Conservation (phyloP, 1,140 invertebrate species). For the Drosophila azteca region DNA sequence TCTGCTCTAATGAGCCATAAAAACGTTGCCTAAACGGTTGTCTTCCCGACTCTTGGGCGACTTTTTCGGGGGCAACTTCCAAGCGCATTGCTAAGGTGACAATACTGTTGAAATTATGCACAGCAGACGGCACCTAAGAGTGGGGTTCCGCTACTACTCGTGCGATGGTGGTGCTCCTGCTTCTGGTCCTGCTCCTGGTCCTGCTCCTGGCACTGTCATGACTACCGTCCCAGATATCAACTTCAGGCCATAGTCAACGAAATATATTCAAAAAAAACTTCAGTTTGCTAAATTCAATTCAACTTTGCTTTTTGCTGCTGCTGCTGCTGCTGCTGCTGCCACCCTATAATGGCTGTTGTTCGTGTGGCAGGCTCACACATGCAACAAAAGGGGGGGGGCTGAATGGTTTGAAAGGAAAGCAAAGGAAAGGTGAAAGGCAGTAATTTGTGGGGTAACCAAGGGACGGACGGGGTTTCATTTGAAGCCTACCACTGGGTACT, state of each 20-base stretch:
- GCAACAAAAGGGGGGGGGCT: neutral
- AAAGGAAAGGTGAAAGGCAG: no score
- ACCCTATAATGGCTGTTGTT: neutral
- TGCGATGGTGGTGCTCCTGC: neutral
- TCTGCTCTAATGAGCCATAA: slow-evolving; percentile 79
- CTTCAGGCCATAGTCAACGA: slow-evolving; percentile 45
- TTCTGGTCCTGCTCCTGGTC: neutral
- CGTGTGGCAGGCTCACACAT: neutral
- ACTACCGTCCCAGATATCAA: slow-evolving; percentile 52
- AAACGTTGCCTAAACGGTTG: slow-evolving; percentile 65
- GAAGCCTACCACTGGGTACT: neutral
- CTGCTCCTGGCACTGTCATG: slow-evolving; percentile 30
- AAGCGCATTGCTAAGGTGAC: slow-evolving; percentile 59
- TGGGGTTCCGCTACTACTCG: neutral
- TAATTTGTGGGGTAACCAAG: no score
- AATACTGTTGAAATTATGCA: slow-evolving; percentile 50
- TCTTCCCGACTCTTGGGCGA: slow-evolving; percentile 10
- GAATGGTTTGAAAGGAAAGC: no score
- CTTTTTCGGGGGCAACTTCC: slow-evolving; percentile 26
- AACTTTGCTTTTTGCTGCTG: slow-evolving; percentile 46
- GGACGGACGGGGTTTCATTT: no score
- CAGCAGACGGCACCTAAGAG: slow-evolving; percentile 3
- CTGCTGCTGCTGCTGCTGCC: slow-evolving; percentile 6
- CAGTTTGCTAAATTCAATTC: slow-evolving; percentile 53
- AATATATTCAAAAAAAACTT: slow-evolving; percentile 60